phyloP scores from a whole-genome alignment of 2,113 vertebrate genomes.

The Elaphurus davidianus region DNA sequence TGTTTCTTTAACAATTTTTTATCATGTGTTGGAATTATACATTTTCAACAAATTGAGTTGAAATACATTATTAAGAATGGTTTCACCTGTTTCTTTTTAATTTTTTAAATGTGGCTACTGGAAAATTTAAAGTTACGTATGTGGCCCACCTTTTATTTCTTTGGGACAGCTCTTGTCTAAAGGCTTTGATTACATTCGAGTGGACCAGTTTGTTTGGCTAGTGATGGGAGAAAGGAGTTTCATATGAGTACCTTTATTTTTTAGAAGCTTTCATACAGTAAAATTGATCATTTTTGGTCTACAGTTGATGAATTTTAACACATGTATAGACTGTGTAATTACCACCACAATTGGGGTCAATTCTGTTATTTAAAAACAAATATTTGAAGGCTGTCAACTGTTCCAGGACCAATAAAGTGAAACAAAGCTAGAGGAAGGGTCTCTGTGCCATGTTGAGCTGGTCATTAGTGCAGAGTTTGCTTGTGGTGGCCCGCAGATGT shows the following conservation, averaged over 20 bases:
- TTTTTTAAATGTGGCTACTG: neutral
- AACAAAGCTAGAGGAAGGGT: neutral
- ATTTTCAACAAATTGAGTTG: neutral
- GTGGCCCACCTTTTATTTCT: conserved; percentile 1
- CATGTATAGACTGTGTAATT: neutral
- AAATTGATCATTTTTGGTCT: neutral
- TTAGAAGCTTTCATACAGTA: neutral
- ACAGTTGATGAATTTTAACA: neutral
- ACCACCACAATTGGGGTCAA: neutral
- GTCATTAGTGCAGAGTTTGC: neutral
- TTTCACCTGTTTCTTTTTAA: neutral
- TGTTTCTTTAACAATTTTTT: neutral
- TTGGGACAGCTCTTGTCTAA: neutral
- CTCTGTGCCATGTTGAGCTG: neutral
- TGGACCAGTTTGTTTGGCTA: neutral
- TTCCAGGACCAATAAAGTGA: neutral
- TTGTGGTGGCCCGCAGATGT: too few relatives aligned
- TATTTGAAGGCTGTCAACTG: neutral
- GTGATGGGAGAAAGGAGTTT: neutral
- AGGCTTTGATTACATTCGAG: neutral
- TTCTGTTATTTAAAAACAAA: neutral
- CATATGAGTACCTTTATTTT: neutral
- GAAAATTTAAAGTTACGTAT: neutral
- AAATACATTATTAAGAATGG: neutral
- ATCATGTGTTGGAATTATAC: neutral